Percentiles rank a stretch among this genome's conserved stretches.
Conservation (phyloP, 1,140 invertebrate species). For the Drosophila sechellia region DNA sequence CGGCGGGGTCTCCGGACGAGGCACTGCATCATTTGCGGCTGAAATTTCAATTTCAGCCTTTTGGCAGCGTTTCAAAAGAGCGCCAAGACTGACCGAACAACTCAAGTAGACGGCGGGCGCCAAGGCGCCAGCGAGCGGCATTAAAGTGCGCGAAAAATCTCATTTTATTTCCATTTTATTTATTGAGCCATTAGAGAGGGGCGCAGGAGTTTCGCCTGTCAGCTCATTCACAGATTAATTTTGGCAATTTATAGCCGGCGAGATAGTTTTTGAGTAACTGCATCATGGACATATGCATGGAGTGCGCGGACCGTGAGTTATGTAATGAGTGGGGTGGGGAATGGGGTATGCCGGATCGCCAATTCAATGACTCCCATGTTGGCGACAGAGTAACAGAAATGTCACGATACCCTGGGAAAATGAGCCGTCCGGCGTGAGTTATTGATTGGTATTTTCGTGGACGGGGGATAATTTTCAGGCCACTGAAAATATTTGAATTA, state of each 20-base stretch:
- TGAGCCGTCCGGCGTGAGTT: slow-evolving; percentile 25
- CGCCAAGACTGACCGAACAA: slow-evolving; percentile 15
- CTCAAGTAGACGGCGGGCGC: slow-evolving; percentile 53
- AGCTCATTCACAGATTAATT: slow-evolving; percentile 80
- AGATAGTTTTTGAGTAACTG: slow-evolving; percentile 78
- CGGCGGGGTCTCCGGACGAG: slow-evolving; percentile 34
- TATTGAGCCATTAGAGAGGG: slow-evolving; percentile 74
- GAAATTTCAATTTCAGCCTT: slow-evolving; percentile 77
- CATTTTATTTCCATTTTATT: slow-evolving; percentile 65
- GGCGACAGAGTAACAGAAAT: slow-evolving; percentile 23
- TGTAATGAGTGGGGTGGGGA: slow-evolving; percentile 46
- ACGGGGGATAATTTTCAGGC: slow-evolving; percentile 6
- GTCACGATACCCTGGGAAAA: slow-evolving; percentile 49
- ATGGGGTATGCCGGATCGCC: background rate
- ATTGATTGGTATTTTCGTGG: slow-evolving; percentile 13
- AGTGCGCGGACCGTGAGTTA: slow-evolving; percentile 57
- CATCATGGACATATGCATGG: slow-evolving; percentile 55
- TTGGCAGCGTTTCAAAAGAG: slow-evolving; percentile 74
- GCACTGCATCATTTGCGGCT: slow-evolving; percentile 72
- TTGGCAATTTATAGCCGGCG: slow-evolving; percentile 71
- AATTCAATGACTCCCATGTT: slow-evolving; percentile 10
- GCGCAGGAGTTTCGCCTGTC: slow-evolving; percentile 50
- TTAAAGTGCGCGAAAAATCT: slow-evolving; percentile 73
- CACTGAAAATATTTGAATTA: slow-evolving; percentile 4
- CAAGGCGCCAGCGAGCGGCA: slow-evolving; percentile 69